Evolutionary conservation across 2,888 invertebrate species (phyloP).

Genomic region (Ramazzottius varieornatus): DNA sequence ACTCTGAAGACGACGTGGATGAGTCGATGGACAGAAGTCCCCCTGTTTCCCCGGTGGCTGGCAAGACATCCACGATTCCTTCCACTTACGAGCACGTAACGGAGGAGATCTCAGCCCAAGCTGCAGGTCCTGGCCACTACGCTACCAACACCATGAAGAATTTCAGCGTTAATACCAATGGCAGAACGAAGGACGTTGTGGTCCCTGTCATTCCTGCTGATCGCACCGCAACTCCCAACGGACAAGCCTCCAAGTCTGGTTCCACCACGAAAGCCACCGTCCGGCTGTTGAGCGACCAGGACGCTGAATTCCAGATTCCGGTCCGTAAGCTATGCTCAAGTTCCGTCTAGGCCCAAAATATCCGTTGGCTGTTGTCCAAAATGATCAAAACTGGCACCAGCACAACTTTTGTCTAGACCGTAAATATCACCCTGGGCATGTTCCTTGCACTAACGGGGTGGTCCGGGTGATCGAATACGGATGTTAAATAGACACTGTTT

Average conservation of each 20-base stretch:
- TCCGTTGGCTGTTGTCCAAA: too few relatives aligned
- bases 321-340: too few relatives aligned
- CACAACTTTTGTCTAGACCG: too few relatives aligned
- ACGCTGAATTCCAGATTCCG: background rate
- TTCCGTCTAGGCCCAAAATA: too few relatives aligned
- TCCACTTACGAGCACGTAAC: slow-evolving; percentile 1
- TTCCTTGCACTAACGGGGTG: too few relatives aligned
- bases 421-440: too few relatives aligned
- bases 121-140: background rate
- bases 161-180: slow-evolving; percentile 2
- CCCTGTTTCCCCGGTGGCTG: background rate
- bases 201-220: background rate
- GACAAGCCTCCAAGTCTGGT: background rate
- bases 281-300: background rate
- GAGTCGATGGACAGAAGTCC: background rate
- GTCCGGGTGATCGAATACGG: too few relatives aligned
- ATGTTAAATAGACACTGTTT: too few relatives aligned
- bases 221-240: background rate
- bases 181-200: background rate
- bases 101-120: slow-evolving; percentile 1
- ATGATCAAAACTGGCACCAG: too few relatives aligned
- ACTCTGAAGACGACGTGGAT: background rate
- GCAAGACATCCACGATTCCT: background rate
- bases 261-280: background rate
- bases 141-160: background rate